Evolutionary conservation across 2,113 vertebrate species (phyloP), one percentile per base, ranked within the genome.

Genomic region (Passer domesticus): DNA sequence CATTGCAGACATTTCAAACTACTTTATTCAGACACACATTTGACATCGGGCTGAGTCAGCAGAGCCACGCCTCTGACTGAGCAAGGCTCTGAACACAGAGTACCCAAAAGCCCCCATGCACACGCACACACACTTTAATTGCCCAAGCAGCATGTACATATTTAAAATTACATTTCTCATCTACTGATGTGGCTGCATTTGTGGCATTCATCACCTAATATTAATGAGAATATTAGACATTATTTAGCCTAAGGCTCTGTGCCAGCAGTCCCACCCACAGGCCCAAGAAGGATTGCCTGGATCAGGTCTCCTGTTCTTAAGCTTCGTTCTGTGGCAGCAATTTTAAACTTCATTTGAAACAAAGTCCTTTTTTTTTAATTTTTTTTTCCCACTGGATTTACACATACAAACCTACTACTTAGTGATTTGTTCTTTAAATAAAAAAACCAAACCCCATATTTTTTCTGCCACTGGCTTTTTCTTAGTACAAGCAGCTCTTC

Each of bases 381-480:
- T 37, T 37, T 37, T 37, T 37, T 37, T 37, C 35, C 35, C 17
- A 52, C 11, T 31, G 18, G 19, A 89, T 74, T 89, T 18, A 39
- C 21, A 49, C 33, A 76, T 15, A 27, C 17, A 78, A 58, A 27
- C 8, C 13, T 67, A 31, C 19, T 70, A 58, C 24, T 53, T 78
- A 37, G 9, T 44, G 43, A 35, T 59, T 52, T 47, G 12, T 47
- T 73, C 41, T 67, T 68, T 49, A 62, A 64, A 60, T 37, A 17
- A 59, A 59, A 67, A 50, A 23, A 14, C 7, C 7, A 6, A 27
- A 44, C 5, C 0, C 3, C 7, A 5, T 15, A 4, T 35, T 41
- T 64, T 58, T 77, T 69, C 69, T 78, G 39, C 52, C 47, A 44
- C 20, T 72, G 77, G 23, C 43, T 31, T 72, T 89, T 77, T 78